Evolutionary conservation across 2,888 invertebrate species (phyloP).

Genomic region (Cylloceria caligata): DNA sequence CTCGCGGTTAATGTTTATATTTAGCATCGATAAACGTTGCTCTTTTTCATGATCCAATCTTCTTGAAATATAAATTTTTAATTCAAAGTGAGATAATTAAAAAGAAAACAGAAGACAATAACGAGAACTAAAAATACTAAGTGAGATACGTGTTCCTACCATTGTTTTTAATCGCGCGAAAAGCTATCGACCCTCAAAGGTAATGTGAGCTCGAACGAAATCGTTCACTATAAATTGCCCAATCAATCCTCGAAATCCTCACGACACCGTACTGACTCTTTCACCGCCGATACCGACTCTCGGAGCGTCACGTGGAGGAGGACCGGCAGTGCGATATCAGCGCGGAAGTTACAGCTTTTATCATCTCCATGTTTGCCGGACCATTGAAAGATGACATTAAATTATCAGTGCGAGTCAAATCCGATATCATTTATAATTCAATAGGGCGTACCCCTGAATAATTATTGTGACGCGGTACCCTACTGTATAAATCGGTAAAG

Average conservation of each 20-base stretch:
- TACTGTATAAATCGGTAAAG: neutral
- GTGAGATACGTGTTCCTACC: constrained; percentile 5
- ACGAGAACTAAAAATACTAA: constrained; percentile 1
- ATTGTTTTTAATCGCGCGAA: constrained; percentile 35
- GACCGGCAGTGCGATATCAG: constrained; percentile 33
- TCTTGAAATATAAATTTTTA: neutral
- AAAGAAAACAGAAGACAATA: constrained; percentile 1
- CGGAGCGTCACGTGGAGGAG: constrained; percentile 60
- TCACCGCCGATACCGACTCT: constrained; percentile 31
- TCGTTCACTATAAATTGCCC: constrained; percentile 13
- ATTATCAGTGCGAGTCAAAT: neutral
- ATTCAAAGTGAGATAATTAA: neutral
- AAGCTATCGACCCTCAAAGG: constrained; percentile 22
- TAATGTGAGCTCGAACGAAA: constrained; percentile 15
- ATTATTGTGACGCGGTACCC: neutral
- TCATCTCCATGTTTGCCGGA: constrained; percentile 23
- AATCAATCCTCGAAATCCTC: constrained; percentile 14
- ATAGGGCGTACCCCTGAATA: neutral
- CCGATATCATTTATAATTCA: neutral
- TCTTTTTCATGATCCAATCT: constrained; percentile 3
- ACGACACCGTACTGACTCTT: neutral
- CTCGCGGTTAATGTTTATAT: constrained; percentile 3
- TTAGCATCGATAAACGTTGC: constrained; percentile 9
- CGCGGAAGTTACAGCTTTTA: constrained; percentile 26
- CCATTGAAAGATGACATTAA: constrained; percentile 7